These are phyloP conservation scores for Nothobranchius furzeri DNA, from an alignment of 2,113 vertebrate genomes.

Conservation along the genomic window DNA sequence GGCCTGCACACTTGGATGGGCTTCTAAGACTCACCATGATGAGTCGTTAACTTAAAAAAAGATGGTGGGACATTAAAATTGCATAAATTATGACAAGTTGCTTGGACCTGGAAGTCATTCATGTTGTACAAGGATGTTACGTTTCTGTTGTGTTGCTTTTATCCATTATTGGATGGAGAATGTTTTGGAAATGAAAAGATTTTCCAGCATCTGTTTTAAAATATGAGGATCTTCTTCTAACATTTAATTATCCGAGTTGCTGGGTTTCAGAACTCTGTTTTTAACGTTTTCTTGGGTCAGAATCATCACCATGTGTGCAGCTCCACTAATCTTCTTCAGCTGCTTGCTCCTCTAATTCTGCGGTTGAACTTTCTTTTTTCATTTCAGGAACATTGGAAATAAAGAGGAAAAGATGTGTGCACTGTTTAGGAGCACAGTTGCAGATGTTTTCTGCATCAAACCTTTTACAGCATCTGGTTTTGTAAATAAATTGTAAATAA, in stretches of 20 bases:
- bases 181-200: too few species aligned
- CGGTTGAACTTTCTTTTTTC: not conserved
- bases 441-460: not conserved
- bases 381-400: not conserved
- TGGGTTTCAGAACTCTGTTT: not conserved
- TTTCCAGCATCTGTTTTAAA: not conserved
- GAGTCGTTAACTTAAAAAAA: not conserved
- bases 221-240: not conserved
- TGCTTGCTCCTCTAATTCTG: not conserved
- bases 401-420: not conserved
- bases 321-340: not conserved
- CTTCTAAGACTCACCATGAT: not conserved
- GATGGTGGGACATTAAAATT: not conserved
- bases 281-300: not conserved
- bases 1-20: conserved; percentile 34
- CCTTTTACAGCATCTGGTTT: too few species aligned
- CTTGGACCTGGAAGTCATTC: not conserved
- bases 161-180: too few species aligned
- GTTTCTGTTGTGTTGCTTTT: too few species aligned
- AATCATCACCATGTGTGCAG: not conserved
- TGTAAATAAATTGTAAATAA: not conserved
- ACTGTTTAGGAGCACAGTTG: too few species aligned
- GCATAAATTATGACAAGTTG: not conserved
- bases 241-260: not conserved
- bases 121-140: too few species aligned